Percentiles rank a stretch among this genome's conserved stretches.
phyloP scores from a whole-genome alignment of 2,113 vertebrate species.

The Pontoporia blainvillei region DNA sequence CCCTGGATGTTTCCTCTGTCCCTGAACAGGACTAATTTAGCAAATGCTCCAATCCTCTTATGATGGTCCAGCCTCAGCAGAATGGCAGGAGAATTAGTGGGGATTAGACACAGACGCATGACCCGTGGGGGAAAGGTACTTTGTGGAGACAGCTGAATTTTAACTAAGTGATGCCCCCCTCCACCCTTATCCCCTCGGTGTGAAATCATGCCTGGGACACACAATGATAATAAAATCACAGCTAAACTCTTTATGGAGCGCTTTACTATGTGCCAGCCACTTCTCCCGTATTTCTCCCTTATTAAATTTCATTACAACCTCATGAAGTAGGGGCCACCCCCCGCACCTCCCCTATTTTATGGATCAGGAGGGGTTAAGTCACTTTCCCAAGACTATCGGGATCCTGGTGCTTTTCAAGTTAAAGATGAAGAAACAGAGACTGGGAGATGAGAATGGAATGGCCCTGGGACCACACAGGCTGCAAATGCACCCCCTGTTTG shows the following conservation, averaged over 20 bases:
- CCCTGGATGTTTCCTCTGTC: neutral
- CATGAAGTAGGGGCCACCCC: too few species aligned
- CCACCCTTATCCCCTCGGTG: neutral
- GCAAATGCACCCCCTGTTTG: too few species aligned
- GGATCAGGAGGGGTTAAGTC: neutral
- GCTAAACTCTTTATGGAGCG: accelerated
- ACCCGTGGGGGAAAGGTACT: neutral
- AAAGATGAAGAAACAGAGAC: neutral
- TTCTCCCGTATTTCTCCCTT: neutral
- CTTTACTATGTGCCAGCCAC: accelerated
- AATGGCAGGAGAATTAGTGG: constrained; percentile 21
- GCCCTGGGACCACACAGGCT: too few species aligned
- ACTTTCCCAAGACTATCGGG: neutral
- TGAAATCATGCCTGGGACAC: neutral
- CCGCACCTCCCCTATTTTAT: neutral
- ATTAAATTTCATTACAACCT: neutral
- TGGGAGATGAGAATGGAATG: too few species aligned
- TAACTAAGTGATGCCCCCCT: neutral
- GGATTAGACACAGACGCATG: constrained; percentile 34
- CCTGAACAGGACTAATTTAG: constrained; percentile 59
- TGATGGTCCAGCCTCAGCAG: constrained; percentile 50
- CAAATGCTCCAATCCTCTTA: constrained; percentile 69
- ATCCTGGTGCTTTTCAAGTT: neutral
- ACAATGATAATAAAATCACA: neutral
- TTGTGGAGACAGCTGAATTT: neutral